Evolutionary conservation across 2,113 vertebrate species (phyloP).

Genomic region (Dasyurus viverrinus): DNA sequence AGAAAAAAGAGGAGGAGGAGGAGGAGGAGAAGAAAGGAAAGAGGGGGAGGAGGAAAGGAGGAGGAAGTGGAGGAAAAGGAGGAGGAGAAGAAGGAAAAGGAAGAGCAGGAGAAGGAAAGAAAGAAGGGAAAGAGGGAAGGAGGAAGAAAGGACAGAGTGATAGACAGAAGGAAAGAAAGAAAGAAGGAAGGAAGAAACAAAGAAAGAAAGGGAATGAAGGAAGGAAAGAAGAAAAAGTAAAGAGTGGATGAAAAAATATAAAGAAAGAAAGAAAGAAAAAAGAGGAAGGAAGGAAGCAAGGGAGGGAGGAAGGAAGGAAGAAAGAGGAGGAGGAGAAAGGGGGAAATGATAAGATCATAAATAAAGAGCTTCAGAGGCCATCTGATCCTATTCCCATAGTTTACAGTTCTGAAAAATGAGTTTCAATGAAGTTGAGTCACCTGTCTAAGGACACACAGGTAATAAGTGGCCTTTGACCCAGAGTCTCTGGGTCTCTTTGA

Average conservation of each 20-base stretch:
- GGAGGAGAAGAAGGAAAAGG: too few species aligned
- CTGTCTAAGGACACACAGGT: neutral
- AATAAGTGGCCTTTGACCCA: neutral
- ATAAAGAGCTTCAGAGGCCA: neutral
- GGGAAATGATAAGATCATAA: neutral
- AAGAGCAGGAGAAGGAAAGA: fast-evolving
- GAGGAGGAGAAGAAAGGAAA: neutral
- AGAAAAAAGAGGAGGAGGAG: neutral
- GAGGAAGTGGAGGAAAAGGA: too few species aligned
- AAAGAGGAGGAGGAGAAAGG: neutral
- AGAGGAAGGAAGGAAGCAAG: too few species aligned
- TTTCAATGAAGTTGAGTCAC: neutral
- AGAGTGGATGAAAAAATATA: too few species aligned
- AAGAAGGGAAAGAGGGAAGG: too few species aligned
- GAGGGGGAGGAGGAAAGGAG: too few species aligned
- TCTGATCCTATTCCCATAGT: neutral
- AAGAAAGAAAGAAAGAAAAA: too few species aligned
- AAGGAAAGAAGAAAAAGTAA: too few species aligned
- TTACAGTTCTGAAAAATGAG: neutral
- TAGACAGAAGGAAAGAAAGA: too few species aligned
- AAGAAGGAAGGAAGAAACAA: too few species aligned
- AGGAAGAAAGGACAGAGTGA: too few species aligned
- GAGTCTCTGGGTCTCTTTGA: neutral
- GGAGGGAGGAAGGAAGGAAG: neutral
- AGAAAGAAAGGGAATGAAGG: too few species aligned